Base-by-base conservation (phyloP, 2,888 invertebrate species). In the Melieria crassipennis region DNA sequence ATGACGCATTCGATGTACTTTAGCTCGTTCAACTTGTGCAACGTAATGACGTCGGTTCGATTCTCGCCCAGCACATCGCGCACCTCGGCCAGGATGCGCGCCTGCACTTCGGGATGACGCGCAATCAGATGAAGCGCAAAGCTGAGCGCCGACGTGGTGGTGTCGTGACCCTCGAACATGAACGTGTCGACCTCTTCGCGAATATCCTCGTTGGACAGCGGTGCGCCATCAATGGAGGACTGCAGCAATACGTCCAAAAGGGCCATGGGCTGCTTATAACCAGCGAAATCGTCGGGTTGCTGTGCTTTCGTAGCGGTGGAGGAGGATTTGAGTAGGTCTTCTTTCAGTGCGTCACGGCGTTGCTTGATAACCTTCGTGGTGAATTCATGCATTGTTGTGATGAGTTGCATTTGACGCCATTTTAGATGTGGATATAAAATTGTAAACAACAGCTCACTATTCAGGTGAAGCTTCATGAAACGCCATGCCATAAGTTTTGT, bases 161-260 rank as follows among this genome's bases (percentile, higher is more conserved):
- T 86, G 46, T 86, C 85, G 30, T 86, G 85, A 1, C 86, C 86
- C 73, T 90, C 92, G 83, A 92, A 92, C 90, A 92, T 91, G 76
- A 92, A 92, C 0, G 92, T 92, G 73, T 92, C 91, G 0, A 92
- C 91, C 87, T 93, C 91, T 81, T 92, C 91, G 68, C 91, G 87
- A 7, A 93, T 89, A 72, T 89, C 89, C 9, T 89, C 86, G 71
- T 90, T 88, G 0, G 88, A 87, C 65, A 93, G 84, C 4, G 88
- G 88, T 70, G 87, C 79, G 0, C 90, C 91, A 69, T 90, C 88
- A 4, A 89, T 85, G 72, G 88, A 89, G 4, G 90, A 86, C 70
- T 91, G 86, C 9, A 93, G 82, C 5, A 93, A 83, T 42, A 92
- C 83, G 87, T 93, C 92, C 79, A 93, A 83, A 78, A 93, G 89